Evolutionary conservation across 2,113 vertebrate genomes (phyloP).

Genomic region (Lanius ludovicianus): DNA sequence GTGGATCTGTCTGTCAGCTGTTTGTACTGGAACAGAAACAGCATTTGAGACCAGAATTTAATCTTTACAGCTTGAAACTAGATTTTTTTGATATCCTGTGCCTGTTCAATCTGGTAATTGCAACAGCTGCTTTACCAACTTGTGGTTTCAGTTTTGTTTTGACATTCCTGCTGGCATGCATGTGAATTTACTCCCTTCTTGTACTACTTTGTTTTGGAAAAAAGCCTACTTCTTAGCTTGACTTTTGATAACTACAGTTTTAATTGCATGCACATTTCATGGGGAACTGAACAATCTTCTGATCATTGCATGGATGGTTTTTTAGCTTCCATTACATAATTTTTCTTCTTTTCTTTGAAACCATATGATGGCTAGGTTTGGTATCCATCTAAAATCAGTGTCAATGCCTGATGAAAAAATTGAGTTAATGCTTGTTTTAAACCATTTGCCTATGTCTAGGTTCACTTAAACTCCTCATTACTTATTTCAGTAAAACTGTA

Average conservation of each 20-base stretch:
- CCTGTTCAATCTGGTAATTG: slow-evolving; percentile 14
- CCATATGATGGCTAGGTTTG: neutral
- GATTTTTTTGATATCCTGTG: neutral
- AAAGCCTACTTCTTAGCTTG: neutral
- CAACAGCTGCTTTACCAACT: slow-evolving; percentile 29
- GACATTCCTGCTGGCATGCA: neutral
- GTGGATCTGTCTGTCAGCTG: slow-evolving; percentile 6
- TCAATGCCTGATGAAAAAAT: neutral
- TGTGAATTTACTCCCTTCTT: slow-evolving; percentile 8
- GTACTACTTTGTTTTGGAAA: neutral
- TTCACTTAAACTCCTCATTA: neutral
- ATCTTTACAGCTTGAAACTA: neutral
- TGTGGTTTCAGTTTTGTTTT: slow-evolving; percentile 36
- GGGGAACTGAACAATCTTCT: neutral
- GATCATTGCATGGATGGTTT: neutral
- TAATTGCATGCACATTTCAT: neutral
- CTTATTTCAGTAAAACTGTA: neutral
- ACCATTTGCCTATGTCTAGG: neutral
- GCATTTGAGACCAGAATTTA: neutral
- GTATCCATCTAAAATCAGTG: neutral
- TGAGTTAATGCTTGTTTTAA: neutral
- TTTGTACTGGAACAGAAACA: neutral
- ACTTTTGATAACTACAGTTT: neutral
- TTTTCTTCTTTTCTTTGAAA: neutral
- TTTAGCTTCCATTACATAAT: neutral